phyloP scores from a whole-genome alignment of 2,113 vertebrate species.

The Theristicus caerulescens region DNA sequence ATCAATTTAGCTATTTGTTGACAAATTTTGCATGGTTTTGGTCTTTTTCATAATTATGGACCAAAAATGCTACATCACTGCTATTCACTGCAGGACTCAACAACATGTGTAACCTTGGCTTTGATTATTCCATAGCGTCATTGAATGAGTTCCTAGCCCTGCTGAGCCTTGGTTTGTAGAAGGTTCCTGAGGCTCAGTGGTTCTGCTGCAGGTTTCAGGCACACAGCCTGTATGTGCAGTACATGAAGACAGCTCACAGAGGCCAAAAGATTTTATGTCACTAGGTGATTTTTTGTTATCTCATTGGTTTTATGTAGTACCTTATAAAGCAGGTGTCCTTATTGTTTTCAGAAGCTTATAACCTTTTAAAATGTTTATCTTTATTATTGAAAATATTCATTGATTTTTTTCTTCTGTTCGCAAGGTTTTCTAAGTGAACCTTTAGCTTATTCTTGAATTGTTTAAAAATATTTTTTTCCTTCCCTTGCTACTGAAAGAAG shows the following conservation, averaged over 20 bases:
- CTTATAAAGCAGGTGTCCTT: background rate
- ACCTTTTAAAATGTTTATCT: background rate
- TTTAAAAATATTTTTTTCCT: background rate
- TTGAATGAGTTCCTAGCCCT: background rate
- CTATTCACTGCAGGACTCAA: background rate
- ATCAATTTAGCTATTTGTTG: background rate
- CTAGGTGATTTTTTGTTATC: background rate
- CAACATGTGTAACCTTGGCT: background rate
- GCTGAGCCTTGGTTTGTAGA: background rate
- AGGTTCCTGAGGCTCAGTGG: background rate
- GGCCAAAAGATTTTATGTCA: background rate
- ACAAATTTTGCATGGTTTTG: background rate
- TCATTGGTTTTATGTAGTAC: background rate
- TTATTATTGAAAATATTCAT: background rate
- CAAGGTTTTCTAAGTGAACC: background rate
- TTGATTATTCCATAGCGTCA: background rate
- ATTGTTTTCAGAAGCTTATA: background rate
- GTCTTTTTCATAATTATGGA: background rate
- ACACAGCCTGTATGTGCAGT: background rate
- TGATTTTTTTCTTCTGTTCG: background rate
- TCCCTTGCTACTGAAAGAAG: background rate
- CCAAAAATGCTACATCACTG: background rate
- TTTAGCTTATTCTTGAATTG: background rate
- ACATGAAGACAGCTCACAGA: background rate
- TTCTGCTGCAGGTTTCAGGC: background rate